Evolutionary conservation across 2,113 vertebrate genomes (phyloP), one percentile per base, ranked within the genome.

Genomic region (Microcebus ravelobensis): DNA sequence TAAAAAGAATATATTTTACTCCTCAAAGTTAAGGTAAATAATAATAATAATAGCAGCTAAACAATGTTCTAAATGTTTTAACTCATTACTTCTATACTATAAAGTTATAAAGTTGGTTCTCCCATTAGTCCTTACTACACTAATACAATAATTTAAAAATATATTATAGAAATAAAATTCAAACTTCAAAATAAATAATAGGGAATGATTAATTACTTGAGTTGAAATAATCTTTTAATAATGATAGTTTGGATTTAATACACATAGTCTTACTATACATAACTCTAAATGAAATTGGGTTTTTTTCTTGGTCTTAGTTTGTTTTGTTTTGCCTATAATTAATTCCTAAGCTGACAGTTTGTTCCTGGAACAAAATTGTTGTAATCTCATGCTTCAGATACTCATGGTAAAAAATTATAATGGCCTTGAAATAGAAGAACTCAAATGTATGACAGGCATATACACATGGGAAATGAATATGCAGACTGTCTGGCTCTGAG

Each of bases 241-340:
- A 21, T 79, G 36, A 70, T n/a, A 92, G 3, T 36, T 80, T 90
- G 42, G 23, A 45, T 63, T 84, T 20, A 82, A 11, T 52, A 70
- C 55, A 42, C 20, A 10, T 15, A 76, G n/a, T 3, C 18, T 85
- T 71, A 68, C 8, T 65, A 45, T 29, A 36, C 5, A 36, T 0
- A 34, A 23, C 10, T 88, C 31, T 92, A 87, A 81, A 12, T 50
- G 71, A 82, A 39, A 5, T 5, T 34, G 61, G 10, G 34, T 80
- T 36, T 45, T 48, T 52, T 13, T 50, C 39, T 45, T 61, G 73
- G 2, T 29, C 73, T 63, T 81, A 36, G 6, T 18, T 67, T 73
- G 42, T 92, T 96, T 92, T 70, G n/a, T 29, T 96, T 95, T 95
- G 76, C 59, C 18, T 95, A 6, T 81, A 88, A 88, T 90, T 96